Evolutionary conservation across 1,140 invertebrate genomes (phyloP).

Genomic region (Neuroterus valhalla): DNA sequence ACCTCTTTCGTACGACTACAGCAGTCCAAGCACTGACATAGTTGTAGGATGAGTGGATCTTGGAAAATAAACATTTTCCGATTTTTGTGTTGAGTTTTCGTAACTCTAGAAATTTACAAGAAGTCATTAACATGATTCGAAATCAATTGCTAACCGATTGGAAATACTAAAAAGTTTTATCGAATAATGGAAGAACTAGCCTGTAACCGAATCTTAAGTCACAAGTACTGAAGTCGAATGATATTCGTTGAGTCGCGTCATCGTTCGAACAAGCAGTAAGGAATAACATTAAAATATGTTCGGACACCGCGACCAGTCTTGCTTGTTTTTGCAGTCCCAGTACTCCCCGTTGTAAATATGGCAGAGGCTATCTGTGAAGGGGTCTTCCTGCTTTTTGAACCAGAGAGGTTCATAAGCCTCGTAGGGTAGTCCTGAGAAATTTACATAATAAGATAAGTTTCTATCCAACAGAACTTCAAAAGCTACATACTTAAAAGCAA

Average conservation of each 20-base stretch:
- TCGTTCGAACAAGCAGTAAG: constrained; percentile 49
- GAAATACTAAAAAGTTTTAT: constrained; percentile 29
- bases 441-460: not conserved
- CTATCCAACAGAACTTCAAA: not conserved
- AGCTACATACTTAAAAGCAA: not conserved
- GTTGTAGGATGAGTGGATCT: not conserved
- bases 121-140: not conserved
- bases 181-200: constrained; percentile 33
- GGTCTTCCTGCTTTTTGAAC: constrained; percentile 91
- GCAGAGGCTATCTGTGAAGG: constrained; percentile 86
- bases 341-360: constrained; percentile 93
- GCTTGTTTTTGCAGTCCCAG: constrained; percentile 92
- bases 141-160: not conserved
- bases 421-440: constrained; percentile 80
- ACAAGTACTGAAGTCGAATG: constrained; percentile 60
- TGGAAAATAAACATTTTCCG: constrained; percentile 1
- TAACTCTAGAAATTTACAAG: constrained; percentile 12
- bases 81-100: not conserved
- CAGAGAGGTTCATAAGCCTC: constrained; percentile 90
- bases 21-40: constrained; percentile 3
- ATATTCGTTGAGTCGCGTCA: constrained; percentile 53
- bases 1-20: constrained; percentile 15
- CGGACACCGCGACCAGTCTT: constrained; percentile 94
- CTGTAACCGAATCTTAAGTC: constrained; percentile 38
- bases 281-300: constrained; percentile 87